Percentiles rank a stretch among this genome's conserved stretches.
These are phyloP conservation scores for Galeruca laticollis DNA, from an alignment of 2,888 invertebrate genomes.

Conservation along the genomic window DNA sequence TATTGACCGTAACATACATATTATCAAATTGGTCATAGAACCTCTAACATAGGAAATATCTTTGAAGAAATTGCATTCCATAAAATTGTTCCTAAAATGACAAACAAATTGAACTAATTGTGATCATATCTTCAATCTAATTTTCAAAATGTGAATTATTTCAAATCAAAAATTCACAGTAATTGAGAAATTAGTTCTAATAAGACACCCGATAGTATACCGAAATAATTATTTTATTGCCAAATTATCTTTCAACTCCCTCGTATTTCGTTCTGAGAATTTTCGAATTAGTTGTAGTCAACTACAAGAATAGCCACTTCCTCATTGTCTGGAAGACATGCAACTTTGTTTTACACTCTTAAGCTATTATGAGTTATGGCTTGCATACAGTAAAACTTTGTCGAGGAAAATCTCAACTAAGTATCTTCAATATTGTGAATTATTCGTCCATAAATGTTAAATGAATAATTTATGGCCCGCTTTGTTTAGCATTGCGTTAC, in stretches of 20 bases:
- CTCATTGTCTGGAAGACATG: constrained; percentile 55
- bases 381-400: constrained; percentile 40
- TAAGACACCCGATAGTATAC: too few relatives aligned
- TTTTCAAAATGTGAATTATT: too few relatives aligned
- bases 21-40: too few relatives aligned
- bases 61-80: too few relatives aligned
- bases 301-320: constrained; percentile 53
- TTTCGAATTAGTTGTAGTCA: constrained; percentile 7
- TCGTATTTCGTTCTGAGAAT: constrained; percentile 16
- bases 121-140: too few relatives aligned
- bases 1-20: too few relatives aligned
- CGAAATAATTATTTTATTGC: too few relatives aligned
- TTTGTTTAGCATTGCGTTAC: constrained; percentile 55
- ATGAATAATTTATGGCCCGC: constrained; percentile 60
- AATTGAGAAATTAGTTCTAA: too few relatives aligned
- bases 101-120: too few relatives aligned
- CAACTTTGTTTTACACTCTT: constrained; percentile 52
- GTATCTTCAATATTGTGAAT: constrained; percentile 53
- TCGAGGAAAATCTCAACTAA: constrained; percentile 37
- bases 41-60: too few relatives aligned
- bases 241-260: not conserved
- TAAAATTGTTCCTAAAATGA: too few relatives aligned
- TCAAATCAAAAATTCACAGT: too few relatives aligned
- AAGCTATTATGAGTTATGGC: constrained; percentile 49
- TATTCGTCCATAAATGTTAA: constrained; percentile 62